A percentile compares a stretch with the other conserved stretches of the same genome.
Conservation (phyloP, 1,140 invertebrate species). For the Ganaspis sp. region DNA sequence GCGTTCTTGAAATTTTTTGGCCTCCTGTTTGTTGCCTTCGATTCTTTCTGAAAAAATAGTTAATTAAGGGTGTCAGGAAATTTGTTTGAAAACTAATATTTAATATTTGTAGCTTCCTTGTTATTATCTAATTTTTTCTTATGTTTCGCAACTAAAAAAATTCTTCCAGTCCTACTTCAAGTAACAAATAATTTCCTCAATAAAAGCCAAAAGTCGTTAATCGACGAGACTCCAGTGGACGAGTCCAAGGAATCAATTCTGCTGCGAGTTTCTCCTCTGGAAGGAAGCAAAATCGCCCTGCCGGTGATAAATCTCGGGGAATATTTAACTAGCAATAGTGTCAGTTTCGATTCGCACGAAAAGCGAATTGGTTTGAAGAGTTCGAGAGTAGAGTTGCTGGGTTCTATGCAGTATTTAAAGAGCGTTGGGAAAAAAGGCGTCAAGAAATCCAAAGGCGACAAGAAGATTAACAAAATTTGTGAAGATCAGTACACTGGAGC, state of each 20-base stretch:
- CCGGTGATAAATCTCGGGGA: slow-evolving; percentile 85
- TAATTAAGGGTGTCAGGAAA: too few species aligned
- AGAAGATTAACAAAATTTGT: slow-evolving; percentile 54
- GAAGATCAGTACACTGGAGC: slow-evolving; percentile 60
- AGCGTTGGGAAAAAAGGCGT: slow-evolving; percentile 71
- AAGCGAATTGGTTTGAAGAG: slow-evolving; percentile 80
- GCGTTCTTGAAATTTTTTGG: too few species aligned
- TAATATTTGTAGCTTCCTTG: too few species aligned
- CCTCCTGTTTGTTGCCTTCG: too few species aligned
- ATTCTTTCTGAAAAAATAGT: too few species aligned
- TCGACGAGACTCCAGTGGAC: not conserved
- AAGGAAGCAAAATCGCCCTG: slow-evolving; percentile 79
- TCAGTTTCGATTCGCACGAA: slow-evolving; percentile 84
- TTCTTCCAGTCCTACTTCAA: too few species aligned
- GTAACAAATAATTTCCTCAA: not conserved
- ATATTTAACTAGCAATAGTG: slow-evolving; percentile 84
- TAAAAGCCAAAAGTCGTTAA: not conserved
- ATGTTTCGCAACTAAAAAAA: too few species aligned
- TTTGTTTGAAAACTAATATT: too few species aligned
- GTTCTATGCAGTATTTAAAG: slow-evolving; percentile 71
- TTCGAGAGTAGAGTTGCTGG: slow-evolving; percentile 68
- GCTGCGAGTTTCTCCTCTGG: slow-evolving; percentile 76
- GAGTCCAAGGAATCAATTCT: slow-evolving; percentile 59
- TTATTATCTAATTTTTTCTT: too few species aligned
- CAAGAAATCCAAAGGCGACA: slow-evolving; percentile 71